Percentiles rank a stretch among this genome's conserved stretches.
Conservation (phyloP, 2,888 invertebrate genomes). For the Seira musarum region DNA sequence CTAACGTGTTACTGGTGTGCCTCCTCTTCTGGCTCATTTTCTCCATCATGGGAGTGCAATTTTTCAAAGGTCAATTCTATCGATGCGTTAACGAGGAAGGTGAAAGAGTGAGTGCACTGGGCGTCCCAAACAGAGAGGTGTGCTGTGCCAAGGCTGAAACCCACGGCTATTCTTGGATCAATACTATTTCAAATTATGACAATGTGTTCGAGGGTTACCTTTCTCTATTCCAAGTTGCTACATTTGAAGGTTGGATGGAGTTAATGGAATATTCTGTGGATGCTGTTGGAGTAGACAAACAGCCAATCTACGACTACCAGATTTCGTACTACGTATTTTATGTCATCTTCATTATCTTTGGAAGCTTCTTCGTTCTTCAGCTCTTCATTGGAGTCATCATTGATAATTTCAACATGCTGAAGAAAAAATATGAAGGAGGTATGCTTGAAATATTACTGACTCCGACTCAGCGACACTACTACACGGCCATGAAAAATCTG, state of each 20-base stretch:
- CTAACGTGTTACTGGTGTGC: slow-evolving; percentile 99
- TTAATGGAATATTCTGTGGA: slow-evolving; percentile 98
- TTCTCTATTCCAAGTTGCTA: slow-evolving; percentile 97
- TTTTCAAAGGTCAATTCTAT: slow-evolving; percentile 97
- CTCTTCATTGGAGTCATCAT: slow-evolving; percentile 99
- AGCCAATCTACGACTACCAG: slow-evolving; percentile 93
- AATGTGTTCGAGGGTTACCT: slow-evolving; percentile 97
- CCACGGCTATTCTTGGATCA: slow-evolving; percentile 93
- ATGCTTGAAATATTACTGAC: slow-evolving; percentile 98
- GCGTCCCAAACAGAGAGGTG: slow-evolving; percentile 88
- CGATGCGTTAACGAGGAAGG: slow-evolving; percentile 92
- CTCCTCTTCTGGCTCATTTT: slow-evolving; percentile 99
- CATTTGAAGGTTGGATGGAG: slow-evolving; percentile 96
- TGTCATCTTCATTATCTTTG: slow-evolving; percentile 99
- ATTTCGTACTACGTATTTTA: slow-evolving; percentile 98
- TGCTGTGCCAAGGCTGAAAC: slow-evolving; percentile 79
- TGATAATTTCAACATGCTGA: slow-evolving; percentile 99
- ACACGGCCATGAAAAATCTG: slow-evolving; percentile 99
- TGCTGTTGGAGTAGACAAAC: slow-evolving; percentile 84
- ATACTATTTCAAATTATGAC: slow-evolving; percentile 80
- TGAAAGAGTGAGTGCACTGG: slow-evolving; percentile 82
- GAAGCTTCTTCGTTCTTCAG: slow-evolving; percentile 99
- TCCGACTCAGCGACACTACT: slow-evolving; percentile 99
- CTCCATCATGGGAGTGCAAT: slow-evolving; percentile 98
- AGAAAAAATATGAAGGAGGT: slow-evolving; percentile 79